Evolutionary conservation across 1,140 invertebrate species (phyloP).

Genomic region (Microplitis demolitor): DNA sequence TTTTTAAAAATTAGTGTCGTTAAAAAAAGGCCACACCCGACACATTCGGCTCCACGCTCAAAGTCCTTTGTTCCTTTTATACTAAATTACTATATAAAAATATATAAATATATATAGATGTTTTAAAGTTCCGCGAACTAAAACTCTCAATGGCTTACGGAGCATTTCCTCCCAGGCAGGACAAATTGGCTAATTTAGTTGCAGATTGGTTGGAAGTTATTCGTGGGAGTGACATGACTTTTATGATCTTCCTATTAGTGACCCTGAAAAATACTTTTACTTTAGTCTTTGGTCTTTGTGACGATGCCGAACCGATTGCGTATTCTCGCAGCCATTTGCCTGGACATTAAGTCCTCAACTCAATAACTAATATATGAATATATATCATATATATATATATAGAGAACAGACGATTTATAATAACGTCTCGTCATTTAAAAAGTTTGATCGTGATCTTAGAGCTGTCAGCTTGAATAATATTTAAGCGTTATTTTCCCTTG

Average conservation of each 20-base stretch:
- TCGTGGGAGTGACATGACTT: constrained; percentile 14
- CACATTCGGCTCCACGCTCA: too few relatives aligned
- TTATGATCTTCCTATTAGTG: constrained; percentile 15
- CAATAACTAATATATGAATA: background rate
- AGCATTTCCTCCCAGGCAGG: background rate
- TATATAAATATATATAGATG: background rate
- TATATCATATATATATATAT: too few relatives aligned
- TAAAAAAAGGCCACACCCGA: too few relatives aligned
- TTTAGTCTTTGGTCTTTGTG: constrained; percentile 15
- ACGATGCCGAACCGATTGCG: background rate
- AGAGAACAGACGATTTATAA: too few relatives aligned
- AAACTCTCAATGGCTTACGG: background rate
- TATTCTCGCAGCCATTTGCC: background rate
- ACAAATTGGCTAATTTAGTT: constrained; percentile 21
- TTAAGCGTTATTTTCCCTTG: constrained; percentile 23
- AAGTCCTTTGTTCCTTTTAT: too few relatives aligned
- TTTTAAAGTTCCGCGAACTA: background rate
- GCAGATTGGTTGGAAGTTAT: constrained; percentile 4
- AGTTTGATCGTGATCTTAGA: too few relatives aligned
- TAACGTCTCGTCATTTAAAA: too few relatives aligned
- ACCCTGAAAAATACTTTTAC: constrained; percentile 18
- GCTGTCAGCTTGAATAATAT: constrained; percentile 34
- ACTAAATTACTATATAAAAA: too few relatives aligned
- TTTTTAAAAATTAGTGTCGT: too few relatives aligned
- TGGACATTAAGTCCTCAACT: background rate